Evolutionary conservation across 1,140 invertebrate species (phyloP).

Genomic region (Drosophila malerkotliana): DNA sequence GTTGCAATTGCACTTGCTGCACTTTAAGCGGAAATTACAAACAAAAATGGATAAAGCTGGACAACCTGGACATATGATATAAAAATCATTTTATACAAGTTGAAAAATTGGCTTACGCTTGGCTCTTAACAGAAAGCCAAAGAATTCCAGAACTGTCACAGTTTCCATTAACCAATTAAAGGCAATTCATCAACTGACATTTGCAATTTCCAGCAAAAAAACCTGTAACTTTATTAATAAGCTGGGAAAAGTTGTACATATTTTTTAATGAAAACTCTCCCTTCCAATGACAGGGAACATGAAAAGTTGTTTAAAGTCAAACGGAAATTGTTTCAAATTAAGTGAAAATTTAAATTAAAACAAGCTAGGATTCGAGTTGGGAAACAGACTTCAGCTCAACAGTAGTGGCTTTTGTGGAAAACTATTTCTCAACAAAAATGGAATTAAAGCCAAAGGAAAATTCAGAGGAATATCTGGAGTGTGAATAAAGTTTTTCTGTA

Average conservation of each 20-base stretch:
- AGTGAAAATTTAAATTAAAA: conserved; percentile 34
- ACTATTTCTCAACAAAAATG: background rate
- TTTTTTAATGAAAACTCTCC: conserved; percentile 33
- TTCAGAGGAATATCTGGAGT: background rate
- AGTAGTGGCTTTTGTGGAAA: background rate
- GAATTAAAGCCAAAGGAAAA: background rate
- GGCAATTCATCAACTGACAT: conserved; percentile 71
- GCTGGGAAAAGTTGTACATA: conserved; percentile 18
- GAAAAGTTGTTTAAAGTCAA: conserved; percentile 61
- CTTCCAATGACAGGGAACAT: conserved; percentile 55
- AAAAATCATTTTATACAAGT: conserved; percentile 50
- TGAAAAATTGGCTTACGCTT: conserved; percentile 53
- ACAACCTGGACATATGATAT: conserved; percentile 13
- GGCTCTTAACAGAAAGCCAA: conserved; percentile 11
- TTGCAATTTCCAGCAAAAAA: conserved; percentile 54
- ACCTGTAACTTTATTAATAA: background rate
- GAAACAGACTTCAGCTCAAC: background rate
- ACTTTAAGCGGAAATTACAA: conserved; percentile 69
- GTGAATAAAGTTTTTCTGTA: background rate
- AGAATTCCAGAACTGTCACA: conserved; percentile 20
- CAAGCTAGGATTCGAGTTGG: conserved; percentile 4
- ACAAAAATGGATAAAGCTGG: conserved; percentile 61
- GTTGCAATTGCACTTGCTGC: conserved; percentile 36
- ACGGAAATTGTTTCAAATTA: conserved; percentile 39
- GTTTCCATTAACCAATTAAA: conserved; percentile 75